Base-by-base conservation (phyloP, 2,797 vertebrate species). In the Labroides dimidiatus region DNA sequence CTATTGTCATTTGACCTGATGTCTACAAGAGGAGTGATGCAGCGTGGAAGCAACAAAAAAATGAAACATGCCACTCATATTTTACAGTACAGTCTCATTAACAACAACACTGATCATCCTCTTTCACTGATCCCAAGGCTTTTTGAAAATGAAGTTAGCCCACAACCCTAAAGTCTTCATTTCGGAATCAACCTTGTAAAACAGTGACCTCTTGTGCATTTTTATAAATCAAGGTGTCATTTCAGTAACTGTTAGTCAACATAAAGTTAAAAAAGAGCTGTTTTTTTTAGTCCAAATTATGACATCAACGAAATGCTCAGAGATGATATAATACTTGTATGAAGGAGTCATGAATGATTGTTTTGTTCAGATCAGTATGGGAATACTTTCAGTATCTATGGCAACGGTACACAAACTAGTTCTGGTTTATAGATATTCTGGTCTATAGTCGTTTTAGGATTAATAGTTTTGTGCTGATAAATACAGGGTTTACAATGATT, bases 261-360 rank as follows among this genome's bases (percentile, higher is more conserved):
- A 43, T 33, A 13, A 4, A 15, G 14, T 16, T 33, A 33, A 41
- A 6, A 4, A 21, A 61, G 43, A 42, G 27, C 12, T 33, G 3
- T 1, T 43, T 45, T 27, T 30, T 49, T n/a, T 49, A 65, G 44
- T 48, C 12, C 11, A 53, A 54, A 17, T 33, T 11, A 15, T 52
- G 44, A 53, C 23, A 4, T 11, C 20, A 15, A 45, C 6, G 27
- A 71, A 53, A 54, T 6, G 24, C 20, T 65, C 50, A 47, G 1
- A 42, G 5, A 21, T 19, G 7, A 52, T 24, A 59, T 39, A 62
- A 30, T 11, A 54, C 2, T 3, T 23, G 24, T 10, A 45, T 19
- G 4, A n/a, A 51, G 47, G 69, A 44, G 42, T 21, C 14, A 14
- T 19, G 20, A 10, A 43, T 15, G 13, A 47, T 72, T 57, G 53